These are phyloP conservation scores for Fabriciana adippe DNA, from an alignment of 2,888 invertebrate genomes.

Conservation along the genomic window DNA sequence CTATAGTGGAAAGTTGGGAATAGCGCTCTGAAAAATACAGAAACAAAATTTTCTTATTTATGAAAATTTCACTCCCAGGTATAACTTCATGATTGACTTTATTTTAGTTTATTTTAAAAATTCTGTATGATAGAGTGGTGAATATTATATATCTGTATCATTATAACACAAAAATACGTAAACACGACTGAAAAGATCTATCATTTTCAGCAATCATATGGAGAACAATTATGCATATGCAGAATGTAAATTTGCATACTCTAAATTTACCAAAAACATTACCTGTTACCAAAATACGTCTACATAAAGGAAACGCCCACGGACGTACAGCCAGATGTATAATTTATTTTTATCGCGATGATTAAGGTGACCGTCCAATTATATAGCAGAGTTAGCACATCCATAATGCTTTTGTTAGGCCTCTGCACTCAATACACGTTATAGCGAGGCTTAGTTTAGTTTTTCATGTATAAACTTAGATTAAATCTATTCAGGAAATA, in stretches of 20 bases:
- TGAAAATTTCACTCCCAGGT: not conserved
- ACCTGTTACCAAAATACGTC: constrained; percentile 7
- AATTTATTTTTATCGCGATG: constrained; percentile 32
- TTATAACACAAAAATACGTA: not conserved
- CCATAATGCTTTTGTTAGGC: constrained; percentile 3
- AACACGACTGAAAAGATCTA: not conserved
- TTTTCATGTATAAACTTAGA: no score
- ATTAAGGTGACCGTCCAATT: constrained; percentile 20
- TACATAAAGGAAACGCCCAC: constrained; percentile 26
- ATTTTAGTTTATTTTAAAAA: no score
- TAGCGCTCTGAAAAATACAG: not conserved
- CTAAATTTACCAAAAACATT: not conserved
- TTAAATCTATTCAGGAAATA: no score
- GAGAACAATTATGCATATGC: no score
- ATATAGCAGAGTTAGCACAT: not conserved
- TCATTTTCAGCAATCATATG: no score
- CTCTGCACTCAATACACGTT: not conserved
- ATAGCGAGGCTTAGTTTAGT: no score
- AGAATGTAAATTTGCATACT: no score
- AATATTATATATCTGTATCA: no score
- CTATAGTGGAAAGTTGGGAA: not conserved
- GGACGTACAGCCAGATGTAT: constrained; percentile 24
- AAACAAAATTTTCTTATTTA: not conserved
- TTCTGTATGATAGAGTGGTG: no score
- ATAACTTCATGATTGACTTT: no score